phyloP scores from a whole-genome alignment of 2,797 vertebrate genomes.

The Neostethus bicornis region DNA sequence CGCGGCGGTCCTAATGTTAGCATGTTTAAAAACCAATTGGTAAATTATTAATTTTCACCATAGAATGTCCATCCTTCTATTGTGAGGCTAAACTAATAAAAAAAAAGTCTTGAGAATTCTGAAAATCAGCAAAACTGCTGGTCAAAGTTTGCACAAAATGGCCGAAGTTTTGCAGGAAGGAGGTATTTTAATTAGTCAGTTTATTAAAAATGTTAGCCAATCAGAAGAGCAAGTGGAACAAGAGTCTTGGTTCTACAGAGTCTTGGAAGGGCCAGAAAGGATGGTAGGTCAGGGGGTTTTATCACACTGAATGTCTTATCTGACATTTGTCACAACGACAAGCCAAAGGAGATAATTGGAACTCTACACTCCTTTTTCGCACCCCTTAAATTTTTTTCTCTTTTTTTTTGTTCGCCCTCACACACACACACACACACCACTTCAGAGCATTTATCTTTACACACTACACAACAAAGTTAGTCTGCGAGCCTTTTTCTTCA shows the following conservation, averaged over 20 bases:
- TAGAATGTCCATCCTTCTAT: too few relatives aligned
- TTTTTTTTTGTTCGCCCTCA: conserved; percentile 5
- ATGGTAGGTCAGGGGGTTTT: conserved; percentile 59
- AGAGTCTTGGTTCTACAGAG: conserved; percentile 40
- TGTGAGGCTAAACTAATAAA: too few relatives aligned
- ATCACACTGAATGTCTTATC: conserved; percentile 63
- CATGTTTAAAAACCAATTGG: too few relatives aligned
- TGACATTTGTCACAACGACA: conserved; percentile 62
- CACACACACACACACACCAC: conserved; percentile 4
- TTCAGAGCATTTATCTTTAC: conserved; percentile 52
- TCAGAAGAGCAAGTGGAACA: conserved; percentile 45
- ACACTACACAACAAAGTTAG: conserved; percentile 41
- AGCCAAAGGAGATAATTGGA: conserved; percentile 61
- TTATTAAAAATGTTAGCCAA: conserved; percentile 27
- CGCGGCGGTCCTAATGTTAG: too few relatives aligned
- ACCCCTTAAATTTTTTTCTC: conserved; percentile 18
- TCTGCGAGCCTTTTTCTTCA: conserved; percentile 48
- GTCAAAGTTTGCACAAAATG: too few relatives aligned
- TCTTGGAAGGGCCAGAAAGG: conserved; percentile 58
- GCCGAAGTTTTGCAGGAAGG: background rate
- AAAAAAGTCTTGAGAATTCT: too few relatives aligned
- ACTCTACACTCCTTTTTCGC: conserved; percentile 43
- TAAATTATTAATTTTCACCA: too few relatives aligned
- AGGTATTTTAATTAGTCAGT: conserved; percentile 47
- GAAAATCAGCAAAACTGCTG: too few relatives aligned